Conservation (phyloP, 53 echinoderm and acorn worm species). For the Holothuria scabra region DNA sequence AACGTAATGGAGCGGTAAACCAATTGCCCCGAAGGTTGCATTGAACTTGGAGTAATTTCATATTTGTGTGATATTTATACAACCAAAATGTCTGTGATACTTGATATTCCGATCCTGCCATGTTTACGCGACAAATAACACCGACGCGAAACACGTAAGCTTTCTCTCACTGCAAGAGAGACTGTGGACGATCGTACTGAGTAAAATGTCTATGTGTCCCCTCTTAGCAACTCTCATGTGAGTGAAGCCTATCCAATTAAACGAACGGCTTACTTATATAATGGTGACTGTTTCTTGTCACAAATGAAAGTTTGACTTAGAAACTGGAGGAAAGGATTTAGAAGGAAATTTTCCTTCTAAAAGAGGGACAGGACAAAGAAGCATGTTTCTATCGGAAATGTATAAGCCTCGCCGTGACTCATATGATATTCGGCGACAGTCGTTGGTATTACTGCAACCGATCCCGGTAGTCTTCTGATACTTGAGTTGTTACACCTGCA, state of each 20-base stretch:
- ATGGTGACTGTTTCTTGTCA: conserved; percentile 42
- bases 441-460: conserved; percentile 6
- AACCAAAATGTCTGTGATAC: conserved; percentile 16
- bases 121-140: no score
- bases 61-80: conserved; percentile 23
- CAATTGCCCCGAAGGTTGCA: no score
- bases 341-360: neutral
- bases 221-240: neutral
- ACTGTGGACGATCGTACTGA: no score
- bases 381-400: neutral
- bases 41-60: no score
- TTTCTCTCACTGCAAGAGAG: no score
- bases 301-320: conserved; percentile 20
- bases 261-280: neutral
- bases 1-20: no score
- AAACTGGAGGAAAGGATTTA: neutral
- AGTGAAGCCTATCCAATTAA: conserved; percentile 11
- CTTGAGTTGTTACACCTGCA: conserved; percentile 28
- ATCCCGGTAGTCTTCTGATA: neutral
- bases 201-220: neutral
- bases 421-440: conserved; percentile 24
- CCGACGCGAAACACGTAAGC: no score
- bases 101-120: conserved; percentile 1
- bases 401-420: neutral
- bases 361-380: conserved; percentile 4